Evolutionary conservation across 2,888 invertebrate genomes (phyloP).

Genomic region (Eucera pruinosa): DNA sequence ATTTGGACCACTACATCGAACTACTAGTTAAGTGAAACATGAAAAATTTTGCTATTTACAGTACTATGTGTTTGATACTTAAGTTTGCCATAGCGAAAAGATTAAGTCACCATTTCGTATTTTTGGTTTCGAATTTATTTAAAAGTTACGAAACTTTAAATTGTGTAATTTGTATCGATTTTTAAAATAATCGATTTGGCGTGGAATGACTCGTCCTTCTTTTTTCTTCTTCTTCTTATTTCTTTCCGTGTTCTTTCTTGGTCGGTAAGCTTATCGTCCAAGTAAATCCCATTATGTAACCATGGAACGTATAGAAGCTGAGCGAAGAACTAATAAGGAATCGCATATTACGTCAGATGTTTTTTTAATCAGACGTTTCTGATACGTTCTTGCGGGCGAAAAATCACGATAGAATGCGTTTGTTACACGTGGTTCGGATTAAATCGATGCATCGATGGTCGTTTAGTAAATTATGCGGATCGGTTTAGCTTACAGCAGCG

Average conservation of each 20-base stretch:
- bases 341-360: slow-evolving; percentile 8
- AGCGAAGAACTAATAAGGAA: slow-evolving; percentile 25
- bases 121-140: too few species aligned
- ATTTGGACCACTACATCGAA: too few species aligned
- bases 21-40: too few species aligned
- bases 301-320: slow-evolving; percentile 2
- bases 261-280: slow-evolving; percentile 11
- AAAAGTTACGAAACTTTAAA: too few species aligned
- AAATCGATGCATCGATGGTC: slow-evolving; percentile 27
- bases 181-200: too few species aligned
- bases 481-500: slow-evolving; percentile 23
- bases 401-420: slow-evolving; percentile 13
- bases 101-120: too few species aligned
- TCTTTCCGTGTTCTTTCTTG: neutral
- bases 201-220: too few species aligned
- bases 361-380: slow-evolving; percentile 22
- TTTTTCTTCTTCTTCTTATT: neutral
- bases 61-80: too few species aligned
- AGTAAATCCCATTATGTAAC: slow-evolving; percentile 34
- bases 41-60: too few species aligned
- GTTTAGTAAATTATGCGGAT: slow-evolving; percentile 40
- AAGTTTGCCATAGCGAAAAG: too few species aligned
- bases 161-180: too few species aligned
- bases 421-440: slow-evolving; percentile 17
- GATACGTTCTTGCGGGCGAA: neutral